phyloP scores from a whole-genome alignment of 2,113 vertebrate genomes.

The Elephas maximus region DNA sequence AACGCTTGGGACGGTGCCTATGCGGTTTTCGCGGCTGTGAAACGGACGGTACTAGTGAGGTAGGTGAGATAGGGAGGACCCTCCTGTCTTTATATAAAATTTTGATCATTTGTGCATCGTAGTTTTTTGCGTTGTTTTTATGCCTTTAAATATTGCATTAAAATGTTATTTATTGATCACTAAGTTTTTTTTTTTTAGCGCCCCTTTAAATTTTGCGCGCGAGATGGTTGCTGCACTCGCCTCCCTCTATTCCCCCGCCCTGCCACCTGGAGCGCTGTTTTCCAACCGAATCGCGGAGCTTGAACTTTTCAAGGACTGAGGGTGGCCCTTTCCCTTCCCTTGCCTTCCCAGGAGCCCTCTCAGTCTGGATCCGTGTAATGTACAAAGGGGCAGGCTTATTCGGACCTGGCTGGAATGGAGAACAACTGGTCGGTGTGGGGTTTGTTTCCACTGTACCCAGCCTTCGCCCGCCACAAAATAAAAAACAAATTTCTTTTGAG shows the following conservation, averaged over 20 bases:
- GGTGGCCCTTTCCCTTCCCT: not conserved
- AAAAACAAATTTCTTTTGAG: not conserved
- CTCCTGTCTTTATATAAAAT: not conserved
- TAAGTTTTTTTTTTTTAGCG: not conserved
- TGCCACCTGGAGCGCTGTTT: not conserved
- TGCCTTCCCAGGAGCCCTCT: fast-evolving
- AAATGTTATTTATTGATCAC: not conserved
- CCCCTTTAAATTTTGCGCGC: not conserved
- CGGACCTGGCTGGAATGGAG: not conserved
- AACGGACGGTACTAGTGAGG: not conserved
- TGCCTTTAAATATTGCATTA: not conserved
- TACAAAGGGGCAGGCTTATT: not conserved
- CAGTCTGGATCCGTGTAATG: not conserved
- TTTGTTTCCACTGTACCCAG: not conserved
- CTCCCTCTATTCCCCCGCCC: not conserved
- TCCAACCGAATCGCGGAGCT: not conserved
- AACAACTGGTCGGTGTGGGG: not conserved
- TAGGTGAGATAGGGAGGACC: not conserved
- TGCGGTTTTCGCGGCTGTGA: not conserved
- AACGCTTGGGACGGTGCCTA: fast-evolving
- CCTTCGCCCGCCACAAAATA: not conserved
- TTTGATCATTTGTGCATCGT: not conserved
- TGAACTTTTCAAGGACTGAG: not conserved
- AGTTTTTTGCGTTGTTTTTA: not conserved
- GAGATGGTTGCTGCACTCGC: not conserved